Evolutionary conservation across 2,888 invertebrate species (phyloP), one percentile per base, ranked within the genome.

Genomic region (Beris chalybata): DNA sequence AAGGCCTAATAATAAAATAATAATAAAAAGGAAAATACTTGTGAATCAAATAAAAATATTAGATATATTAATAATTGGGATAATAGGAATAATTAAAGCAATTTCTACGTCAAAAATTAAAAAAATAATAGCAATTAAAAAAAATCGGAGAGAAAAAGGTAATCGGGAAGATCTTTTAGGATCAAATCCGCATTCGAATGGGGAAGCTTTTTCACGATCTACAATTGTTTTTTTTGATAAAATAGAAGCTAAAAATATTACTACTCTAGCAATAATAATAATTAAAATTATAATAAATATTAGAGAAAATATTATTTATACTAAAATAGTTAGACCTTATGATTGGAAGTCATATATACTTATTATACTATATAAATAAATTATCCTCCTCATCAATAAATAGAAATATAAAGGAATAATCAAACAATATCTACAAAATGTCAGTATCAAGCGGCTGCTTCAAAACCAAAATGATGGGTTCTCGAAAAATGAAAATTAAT

Each of bases 81-180:
- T n/a, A n/a, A n/a, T n/a, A n/a, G n/a, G n/a, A n/a, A n/a, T n/a
- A n/a, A n/a, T 80, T 76, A 89, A 72, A 0, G 85, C 84, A 81
- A 89, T 87, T 86, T 89, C 88, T 69, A 89, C 83, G 83, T 89
- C 88, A 83, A 89, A 89, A 82, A 89, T 87, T 83, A 89, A 79
- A 76, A 89, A 89, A 82, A 89, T 85, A 77, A 88, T 80, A 45
- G 87, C 84, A 78, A 89, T 85, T 83, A 85, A 76, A 82, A 86
- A 85, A 82, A 89, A 85, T 78, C 86, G 87, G 75, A 85, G 70
- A 12, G 85, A 85, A 74, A 86, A 86, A 0, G 85, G 22, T 22
- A 22, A 22, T 22, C 22, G 22, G 22, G 22, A 22, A 2, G 22
- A 22, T 22, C 22, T 22, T 77, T 82, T 80, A 4, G 84, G 83